These are phyloP conservation scores for Mesembrinibis cayennensis DNA, from an alignment of 2,113 vertebrate genomes.

Conservation along the genomic window DNA sequence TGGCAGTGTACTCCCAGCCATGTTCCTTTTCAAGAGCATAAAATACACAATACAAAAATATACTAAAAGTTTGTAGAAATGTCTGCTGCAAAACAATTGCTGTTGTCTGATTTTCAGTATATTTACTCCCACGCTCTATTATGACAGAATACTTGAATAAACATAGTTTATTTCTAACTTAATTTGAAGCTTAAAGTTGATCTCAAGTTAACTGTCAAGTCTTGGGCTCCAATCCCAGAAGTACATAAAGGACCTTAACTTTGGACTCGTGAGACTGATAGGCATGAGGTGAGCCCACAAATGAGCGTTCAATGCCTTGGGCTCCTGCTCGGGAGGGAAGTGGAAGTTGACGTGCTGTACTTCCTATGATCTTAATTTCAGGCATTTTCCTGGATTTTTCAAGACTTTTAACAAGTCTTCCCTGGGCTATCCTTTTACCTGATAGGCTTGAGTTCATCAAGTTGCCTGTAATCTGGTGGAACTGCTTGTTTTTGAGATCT, in stretches of 20 bases:
- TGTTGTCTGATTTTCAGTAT: slow-evolving; percentile 21
- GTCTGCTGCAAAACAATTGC: slow-evolving; percentile 48
- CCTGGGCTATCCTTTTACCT: not conserved
- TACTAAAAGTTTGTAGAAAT: slow-evolving; percentile 7
- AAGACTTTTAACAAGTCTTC: not conserved
- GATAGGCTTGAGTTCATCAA: not conserved
- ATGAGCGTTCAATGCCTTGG: not conserved
- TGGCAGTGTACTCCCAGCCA: not conserved
- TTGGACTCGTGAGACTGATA: not conserved
- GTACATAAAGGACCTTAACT: not conserved
- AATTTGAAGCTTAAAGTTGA: not conserved
- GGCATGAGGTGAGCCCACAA: not conserved
- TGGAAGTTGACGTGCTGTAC: not conserved
- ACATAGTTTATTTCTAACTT: not conserved
- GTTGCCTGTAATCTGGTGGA: not conserved
- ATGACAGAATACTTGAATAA: not conserved
- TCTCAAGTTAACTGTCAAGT: not conserved
- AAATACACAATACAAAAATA: slow-evolving; percentile 25
- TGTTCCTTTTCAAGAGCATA: not conserved
- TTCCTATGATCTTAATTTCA: not conserved
- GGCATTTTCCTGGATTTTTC: not conserved
- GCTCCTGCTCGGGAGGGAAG: not conserved
- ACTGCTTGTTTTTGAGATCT: not conserved
- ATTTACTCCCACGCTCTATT: not conserved
- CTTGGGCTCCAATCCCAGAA: not conserved